Evolutionary conservation across 2,797 vertebrate species (phyloP).

Genomic region (Anableps anableps): DNA sequence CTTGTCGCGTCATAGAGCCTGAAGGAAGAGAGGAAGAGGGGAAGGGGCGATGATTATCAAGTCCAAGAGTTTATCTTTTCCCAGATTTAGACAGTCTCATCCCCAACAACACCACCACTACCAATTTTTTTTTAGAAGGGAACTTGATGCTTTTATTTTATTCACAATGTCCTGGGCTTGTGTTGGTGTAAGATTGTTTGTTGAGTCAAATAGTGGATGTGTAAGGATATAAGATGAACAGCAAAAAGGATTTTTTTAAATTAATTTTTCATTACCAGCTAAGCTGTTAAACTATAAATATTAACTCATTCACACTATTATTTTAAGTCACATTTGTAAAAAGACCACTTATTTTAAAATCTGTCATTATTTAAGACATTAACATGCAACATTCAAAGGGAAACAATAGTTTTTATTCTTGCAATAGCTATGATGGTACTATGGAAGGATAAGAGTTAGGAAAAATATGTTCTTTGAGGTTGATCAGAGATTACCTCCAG

Average conservation of each 20-base stretch:
- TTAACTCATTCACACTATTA: not conserved
- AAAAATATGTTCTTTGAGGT: not conserved
- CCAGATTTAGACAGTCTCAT: constrained; percentile 43
- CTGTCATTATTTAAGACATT: not conserved
- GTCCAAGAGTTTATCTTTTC: constrained; percentile 11
- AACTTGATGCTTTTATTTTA: not conserved
- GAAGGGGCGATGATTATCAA: constrained; percentile 52
- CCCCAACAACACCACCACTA: constrained; percentile 29
- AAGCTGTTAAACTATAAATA: not conserved
- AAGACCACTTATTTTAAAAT: too few species aligned
- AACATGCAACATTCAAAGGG: not conserved
- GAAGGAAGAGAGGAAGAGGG: constrained; percentile 60
- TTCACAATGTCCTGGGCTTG: constrained; percentile 1
- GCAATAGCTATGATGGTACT: not conserved
- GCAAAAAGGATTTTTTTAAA: not conserved
- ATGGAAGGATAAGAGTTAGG: not conserved
- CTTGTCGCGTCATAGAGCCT: constrained; percentile 83
- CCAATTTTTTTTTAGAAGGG: constrained; percentile 1
- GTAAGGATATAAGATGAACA: not conserved
- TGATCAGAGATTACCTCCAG: not conserved
- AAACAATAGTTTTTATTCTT: not conserved
- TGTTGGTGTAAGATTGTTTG: not conserved
- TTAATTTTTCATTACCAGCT: not conserved
- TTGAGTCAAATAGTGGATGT: not conserved
- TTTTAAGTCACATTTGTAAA: not conserved